Percentiles rank a stretch among this genome's conserved stretches.
Evolutionary conservation across 2,113 vertebrate genomes (phyloP).

Genomic region (Psettodes erumei): DNA sequence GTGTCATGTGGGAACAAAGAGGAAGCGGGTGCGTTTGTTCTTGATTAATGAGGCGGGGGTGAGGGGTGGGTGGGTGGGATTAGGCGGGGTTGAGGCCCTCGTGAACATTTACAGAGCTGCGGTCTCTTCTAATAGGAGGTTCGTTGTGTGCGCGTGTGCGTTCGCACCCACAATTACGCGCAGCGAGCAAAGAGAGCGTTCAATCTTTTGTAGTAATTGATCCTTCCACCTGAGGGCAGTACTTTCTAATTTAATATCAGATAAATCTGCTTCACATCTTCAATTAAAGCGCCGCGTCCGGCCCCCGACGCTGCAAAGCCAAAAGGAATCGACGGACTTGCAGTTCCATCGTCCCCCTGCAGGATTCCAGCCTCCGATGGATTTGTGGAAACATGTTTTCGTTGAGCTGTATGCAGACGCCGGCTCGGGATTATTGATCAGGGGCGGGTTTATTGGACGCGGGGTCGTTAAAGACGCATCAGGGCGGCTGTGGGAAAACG

Average conservation of each 20-base stretch:
- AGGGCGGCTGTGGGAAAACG: too few relatives aligned
- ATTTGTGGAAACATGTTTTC: slow-evolving; percentile 24
- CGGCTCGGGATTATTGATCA: background rate
- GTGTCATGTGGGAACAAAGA: background rate
- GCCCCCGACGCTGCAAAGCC: too few relatives aligned
- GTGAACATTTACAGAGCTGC: too few relatives aligned
- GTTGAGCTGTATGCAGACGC: background rate
- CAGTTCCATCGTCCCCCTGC: slow-evolving; percentile 39
- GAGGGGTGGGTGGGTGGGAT: too few relatives aligned
- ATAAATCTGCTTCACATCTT: slow-evolving; percentile 75
- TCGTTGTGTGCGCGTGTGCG: slow-evolving; percentile 20
- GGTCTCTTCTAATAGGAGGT: too few relatives aligned
- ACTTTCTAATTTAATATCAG: slow-evolving; percentile 83
- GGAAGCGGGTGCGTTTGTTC: too few relatives aligned
- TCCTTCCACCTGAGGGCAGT: slow-evolving; percentile 85
- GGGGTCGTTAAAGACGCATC: background rate
- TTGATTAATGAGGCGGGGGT: too few relatives aligned
- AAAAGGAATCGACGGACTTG: slow-evolving; percentile 27
- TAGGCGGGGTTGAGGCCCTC: too few relatives aligned
- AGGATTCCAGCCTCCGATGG: slow-evolving; percentile 16
- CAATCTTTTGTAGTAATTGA: slow-evolving; percentile 81
- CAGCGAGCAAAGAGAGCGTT: slow-evolving; percentile 57
- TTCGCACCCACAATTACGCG: slow-evolving; percentile 49
- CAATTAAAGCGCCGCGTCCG: slow-evolving; percentile 70
- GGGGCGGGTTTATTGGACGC: background rate